phyloP scores from a whole-genome alignment of 2,888 invertebrate species.

The Carabus problematicus region DNA sequence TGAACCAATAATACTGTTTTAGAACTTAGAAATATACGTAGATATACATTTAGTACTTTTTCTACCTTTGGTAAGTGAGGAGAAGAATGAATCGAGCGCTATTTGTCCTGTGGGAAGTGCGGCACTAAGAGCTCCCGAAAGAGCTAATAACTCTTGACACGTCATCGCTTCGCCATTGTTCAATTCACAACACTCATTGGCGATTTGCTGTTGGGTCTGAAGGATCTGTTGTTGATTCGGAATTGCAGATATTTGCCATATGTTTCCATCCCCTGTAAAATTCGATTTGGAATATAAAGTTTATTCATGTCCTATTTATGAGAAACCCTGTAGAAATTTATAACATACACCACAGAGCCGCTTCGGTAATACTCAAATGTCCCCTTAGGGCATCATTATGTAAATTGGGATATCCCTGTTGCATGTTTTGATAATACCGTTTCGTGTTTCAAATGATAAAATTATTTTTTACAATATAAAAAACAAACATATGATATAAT shows the following conservation, averaged over 20 bases:
- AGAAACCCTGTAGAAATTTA: neutral
- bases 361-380: slow-evolving; percentile 2
- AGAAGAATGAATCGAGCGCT: slow-evolving; percentile 82
- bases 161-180: slow-evolving; percentile 74
- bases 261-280: slow-evolving; percentile 68
- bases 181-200: slow-evolving; percentile 65
- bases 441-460: slow-evolving; percentile 4
- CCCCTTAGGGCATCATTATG: slow-evolving; percentile 9
- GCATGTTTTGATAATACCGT: neutral
- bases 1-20: neutral
- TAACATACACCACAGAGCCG: neutral
- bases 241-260: slow-evolving; percentile 66
- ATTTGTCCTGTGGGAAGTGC: slow-evolving; percentile 88
- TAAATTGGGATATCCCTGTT: slow-evolving; percentile 4
- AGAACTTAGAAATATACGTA: slow-evolving; percentile 17
- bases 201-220: slow-evolving; percentile 57
- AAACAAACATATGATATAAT: no score
- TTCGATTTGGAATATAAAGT: neutral
- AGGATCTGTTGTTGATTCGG: slow-evolving; percentile 50
- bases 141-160: slow-evolving; percentile 89
- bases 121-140: slow-evolving; percentile 90
- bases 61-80: slow-evolving; percentile 77
- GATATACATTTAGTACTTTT: no score
- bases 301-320: slow-evolving; percentile 1
- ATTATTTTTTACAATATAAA: no score